A percentile compares a stretch with the other conserved stretches of the same genome.
These are phyloP conservation scores for Gambusia affinis DNA, from an alignment of 2,113 vertebrate species.

Conservation along the genomic window DNA sequence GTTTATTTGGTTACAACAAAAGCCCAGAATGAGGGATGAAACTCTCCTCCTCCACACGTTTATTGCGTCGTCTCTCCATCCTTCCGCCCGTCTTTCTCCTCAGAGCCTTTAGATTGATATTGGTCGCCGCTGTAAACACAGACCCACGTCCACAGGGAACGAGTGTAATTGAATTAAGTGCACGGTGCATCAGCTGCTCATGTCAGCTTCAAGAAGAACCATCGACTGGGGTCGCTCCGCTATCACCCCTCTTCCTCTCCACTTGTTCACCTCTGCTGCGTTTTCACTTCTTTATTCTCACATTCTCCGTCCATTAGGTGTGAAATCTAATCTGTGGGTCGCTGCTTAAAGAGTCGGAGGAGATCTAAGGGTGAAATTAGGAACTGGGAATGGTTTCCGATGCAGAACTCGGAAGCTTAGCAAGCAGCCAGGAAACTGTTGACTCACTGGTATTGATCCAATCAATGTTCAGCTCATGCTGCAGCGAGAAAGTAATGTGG, in stretches of 20 bases:
- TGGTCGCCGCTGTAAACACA: conserved; percentile 14
- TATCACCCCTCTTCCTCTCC: conserved; percentile 1
- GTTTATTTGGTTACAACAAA: no score
- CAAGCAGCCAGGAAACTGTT: conserved; percentile 33
- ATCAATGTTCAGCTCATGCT: conserved; percentile 20
- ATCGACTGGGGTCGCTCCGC: conserved; percentile 56
- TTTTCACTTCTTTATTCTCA: conserved; percentile 1
- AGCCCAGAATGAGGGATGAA: no score
- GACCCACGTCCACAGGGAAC: conserved; percentile 35
- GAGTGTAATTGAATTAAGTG: conserved; percentile 65
- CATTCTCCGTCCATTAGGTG: neutral
- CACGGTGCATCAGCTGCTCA: conserved; percentile 70
- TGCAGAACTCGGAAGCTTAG: neutral
- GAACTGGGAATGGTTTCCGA: neutral
- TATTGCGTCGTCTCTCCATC: neutral
- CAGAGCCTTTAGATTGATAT: conserved; percentile 5
- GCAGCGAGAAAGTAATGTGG: neutral
- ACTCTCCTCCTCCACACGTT: neutral
- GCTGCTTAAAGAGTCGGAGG: neutral
- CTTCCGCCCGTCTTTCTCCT: neutral
- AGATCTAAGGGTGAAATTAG: conserved; percentile 19
- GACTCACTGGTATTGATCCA: conserved; percentile 44
- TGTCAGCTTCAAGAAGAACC: conserved; percentile 67
- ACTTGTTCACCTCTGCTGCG: neutral
- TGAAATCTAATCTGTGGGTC: conserved; percentile 10